Evolutionary conservation across 2,888 invertebrate genomes (phyloP).

Genomic region (Chesias legatella): DNA sequence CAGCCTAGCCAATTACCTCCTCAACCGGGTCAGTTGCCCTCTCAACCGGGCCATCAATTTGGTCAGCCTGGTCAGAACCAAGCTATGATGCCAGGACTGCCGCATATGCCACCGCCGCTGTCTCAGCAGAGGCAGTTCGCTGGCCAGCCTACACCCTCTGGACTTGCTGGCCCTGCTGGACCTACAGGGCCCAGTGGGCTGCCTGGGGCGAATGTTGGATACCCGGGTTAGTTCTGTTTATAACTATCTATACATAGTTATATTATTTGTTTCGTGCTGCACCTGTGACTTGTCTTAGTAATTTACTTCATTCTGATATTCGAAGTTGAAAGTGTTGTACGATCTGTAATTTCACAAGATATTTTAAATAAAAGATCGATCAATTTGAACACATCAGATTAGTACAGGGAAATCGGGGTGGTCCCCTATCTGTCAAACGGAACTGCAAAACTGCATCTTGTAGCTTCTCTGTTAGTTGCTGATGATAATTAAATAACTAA

Average conservation of each 20-base stretch:
- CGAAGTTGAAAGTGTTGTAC: no score
- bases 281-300: no score
- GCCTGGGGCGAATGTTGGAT: slow-evolving; percentile 37
- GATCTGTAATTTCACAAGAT: no score
- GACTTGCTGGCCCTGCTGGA: slow-evolving; percentile 42
- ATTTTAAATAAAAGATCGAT: no score
- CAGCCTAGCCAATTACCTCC: slow-evolving; percentile 53
- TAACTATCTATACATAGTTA: not conserved
- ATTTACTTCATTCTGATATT: no score
- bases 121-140: slow-evolving; percentile 53
- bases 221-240: slow-evolving; percentile 44
- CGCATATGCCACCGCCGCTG: slow-evolving; percentile 73
- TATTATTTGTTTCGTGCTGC: no score
- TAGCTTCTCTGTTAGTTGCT: no score
- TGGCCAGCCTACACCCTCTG: slow-evolving; percentile 39
- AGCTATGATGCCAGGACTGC: slow-evolving; percentile 49
- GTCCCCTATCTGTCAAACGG: no score
- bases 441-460: no score
- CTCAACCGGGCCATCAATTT: slow-evolving; percentile 30
- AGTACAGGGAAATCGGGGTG: no score
- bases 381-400: no score
- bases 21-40: slow-evolving; percentile 34
- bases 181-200: slow-evolving; percentile 41
- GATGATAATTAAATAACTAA: no score
- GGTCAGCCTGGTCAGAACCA: slow-evolving; percentile 26